These are phyloP conservation scores for Melanitta fusca DNA, from an alignment of 2,797 vertebrate species.

Conservation along the genomic window DNA sequence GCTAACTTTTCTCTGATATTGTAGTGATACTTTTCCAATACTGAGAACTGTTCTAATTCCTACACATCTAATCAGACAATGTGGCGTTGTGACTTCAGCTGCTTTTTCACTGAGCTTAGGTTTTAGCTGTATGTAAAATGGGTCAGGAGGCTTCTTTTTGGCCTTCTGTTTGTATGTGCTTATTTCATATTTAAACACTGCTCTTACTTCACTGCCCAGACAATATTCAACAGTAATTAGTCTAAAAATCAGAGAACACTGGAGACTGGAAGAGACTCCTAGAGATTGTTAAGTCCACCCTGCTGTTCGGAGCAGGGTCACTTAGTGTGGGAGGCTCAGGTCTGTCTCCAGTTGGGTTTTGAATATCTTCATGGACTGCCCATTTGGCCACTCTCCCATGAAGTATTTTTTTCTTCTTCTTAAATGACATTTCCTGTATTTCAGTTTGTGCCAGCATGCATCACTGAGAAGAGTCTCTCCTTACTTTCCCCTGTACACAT, in stretches of 20 bases:
- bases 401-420: background rate
- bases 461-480: background rate
- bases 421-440: background rate
- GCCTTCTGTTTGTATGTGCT: background rate
- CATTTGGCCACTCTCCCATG: background rate
- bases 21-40: background rate
- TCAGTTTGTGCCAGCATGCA: background rate
- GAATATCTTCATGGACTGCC: no score
- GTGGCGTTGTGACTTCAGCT: background rate
- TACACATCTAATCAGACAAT: background rate
- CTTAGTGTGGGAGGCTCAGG: background rate
- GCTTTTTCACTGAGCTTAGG: background rate
- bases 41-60: background rate
- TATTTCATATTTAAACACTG: background rate
- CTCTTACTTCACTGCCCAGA: background rate
- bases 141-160: background rate
- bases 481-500: background rate
- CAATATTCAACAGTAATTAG: background rate
- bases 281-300: background rate
- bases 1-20: background rate
- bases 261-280: background rate
- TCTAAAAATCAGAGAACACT: background rate
- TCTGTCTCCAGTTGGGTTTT: background rate
- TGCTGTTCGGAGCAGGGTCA: background rate
- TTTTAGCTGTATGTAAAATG: background rate